A percentile compares a stretch with the other conserved stretches of the same genome.
Evolutionary conservation across 2,797 vertebrate species (phyloP).

Genomic region (Melopsittacus undulatus): DNA sequence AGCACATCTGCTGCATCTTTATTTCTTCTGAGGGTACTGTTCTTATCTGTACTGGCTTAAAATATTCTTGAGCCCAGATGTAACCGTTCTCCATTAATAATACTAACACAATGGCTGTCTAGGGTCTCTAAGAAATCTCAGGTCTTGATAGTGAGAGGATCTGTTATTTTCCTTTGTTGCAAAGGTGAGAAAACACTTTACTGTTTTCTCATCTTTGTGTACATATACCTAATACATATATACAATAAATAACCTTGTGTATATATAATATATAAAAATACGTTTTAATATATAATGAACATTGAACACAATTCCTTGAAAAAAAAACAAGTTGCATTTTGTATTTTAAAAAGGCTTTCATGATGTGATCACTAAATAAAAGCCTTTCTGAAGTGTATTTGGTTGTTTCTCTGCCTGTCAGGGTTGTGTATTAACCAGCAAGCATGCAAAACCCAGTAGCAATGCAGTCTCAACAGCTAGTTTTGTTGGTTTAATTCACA

Average conservation of each 20-base stretch:
- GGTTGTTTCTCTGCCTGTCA: neutral
- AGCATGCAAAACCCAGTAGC: neutral
- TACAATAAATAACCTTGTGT: neutral
- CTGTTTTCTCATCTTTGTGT: neutral
- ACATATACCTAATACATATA: neutral
- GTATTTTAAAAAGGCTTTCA: neutral
- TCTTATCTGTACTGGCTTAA: neutral
- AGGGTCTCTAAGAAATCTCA: neutral
- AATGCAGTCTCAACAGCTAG: neutral
- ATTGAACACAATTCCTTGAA: neutral
- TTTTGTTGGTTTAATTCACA: neutral
- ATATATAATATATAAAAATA: neutral
- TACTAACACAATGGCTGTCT: neutral
- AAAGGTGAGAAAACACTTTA: neutral
- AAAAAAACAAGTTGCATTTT: neutral
- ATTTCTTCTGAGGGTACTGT: neutral
- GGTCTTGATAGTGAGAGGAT: neutral
- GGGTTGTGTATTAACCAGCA: neutral
- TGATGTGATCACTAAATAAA: neutral
- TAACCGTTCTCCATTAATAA: constrained; percentile 21
- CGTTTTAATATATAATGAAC: neutral
- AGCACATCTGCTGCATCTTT: neutral
- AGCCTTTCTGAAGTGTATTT: neutral
- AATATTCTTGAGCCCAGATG: neutral
- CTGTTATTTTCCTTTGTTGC: neutral